Evolutionary conservation across 2,888 invertebrate genomes (phyloP).

Genomic region (Chymomyza amoena): DNA sequence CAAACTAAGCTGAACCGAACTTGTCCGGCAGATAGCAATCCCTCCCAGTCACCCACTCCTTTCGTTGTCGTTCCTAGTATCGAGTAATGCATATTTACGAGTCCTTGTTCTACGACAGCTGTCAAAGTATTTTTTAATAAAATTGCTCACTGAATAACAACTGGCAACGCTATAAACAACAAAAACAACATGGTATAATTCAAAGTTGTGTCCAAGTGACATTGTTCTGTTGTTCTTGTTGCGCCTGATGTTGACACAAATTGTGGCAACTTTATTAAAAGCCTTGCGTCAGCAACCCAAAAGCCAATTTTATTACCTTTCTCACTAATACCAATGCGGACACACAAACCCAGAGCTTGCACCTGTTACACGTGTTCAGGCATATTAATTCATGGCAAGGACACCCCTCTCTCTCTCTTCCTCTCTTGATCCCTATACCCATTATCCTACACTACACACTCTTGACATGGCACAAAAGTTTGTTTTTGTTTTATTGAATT

Average conservation of each 20-base stretch:
- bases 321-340: not conserved
- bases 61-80: not conserved
- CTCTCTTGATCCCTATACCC: not conserved
- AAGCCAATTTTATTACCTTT: constrained; percentile 7
- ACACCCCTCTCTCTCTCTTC: not conserved
- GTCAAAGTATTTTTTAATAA: constrained; percentile 23
- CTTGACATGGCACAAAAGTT: not conserved
- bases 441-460: not conserved
- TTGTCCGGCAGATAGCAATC: not conserved
- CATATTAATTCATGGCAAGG: not conserved
- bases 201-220: not conserved
- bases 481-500: constrained; percentile 7
- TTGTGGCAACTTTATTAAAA: constrained; percentile 22
- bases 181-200: not conserved
- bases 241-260: not conserved
- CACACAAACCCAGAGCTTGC: not conserved
- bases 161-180: not conserved
- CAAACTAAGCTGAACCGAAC: not conserved
- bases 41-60: too few species aligned
- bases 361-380: constrained; percentile 9
- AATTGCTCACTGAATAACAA: constrained; percentile 6
- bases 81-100: constrained; percentile 10
- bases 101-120: constrained; percentile 11
- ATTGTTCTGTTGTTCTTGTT: not conserved
- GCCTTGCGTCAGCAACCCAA: constrained; percentile 8